Evolutionary conservation across 2,797 vertebrate genomes (phyloP).

Genomic region (Alcedo quadribrachys): DNA sequence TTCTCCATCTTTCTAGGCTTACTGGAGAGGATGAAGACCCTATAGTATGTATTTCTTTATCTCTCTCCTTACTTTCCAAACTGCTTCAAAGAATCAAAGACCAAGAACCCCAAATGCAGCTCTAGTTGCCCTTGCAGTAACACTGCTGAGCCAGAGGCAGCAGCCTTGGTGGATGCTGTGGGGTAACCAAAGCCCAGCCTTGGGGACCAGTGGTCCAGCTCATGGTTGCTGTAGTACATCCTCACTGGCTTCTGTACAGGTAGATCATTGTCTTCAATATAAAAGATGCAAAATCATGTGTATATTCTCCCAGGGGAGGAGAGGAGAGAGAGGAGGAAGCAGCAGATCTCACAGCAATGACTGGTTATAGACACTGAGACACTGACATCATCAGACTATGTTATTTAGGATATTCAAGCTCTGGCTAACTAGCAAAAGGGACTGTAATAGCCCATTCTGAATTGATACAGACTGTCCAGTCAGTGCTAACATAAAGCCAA

Average conservation of each 20-base stretch:
- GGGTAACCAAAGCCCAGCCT: neutral
- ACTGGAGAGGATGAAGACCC: neutral
- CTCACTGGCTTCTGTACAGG: neutral
- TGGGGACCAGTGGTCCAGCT: neutral
- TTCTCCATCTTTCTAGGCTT: neutral
- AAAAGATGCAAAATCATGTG: neutral
- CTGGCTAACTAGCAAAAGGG: neutral
- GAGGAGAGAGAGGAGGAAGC: neutral
- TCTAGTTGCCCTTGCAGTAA: neutral
- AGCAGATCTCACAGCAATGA: neutral
- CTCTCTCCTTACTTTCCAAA: neutral
- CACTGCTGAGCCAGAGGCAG: neutral
- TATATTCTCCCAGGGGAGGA: neutral
- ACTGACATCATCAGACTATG: neutral
- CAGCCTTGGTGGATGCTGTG: neutral
- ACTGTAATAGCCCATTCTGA: neutral
- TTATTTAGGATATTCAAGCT: neutral
- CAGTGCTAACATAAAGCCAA: slow-evolving; percentile 35
- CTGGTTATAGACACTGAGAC: neutral
- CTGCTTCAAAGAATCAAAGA: neutral
- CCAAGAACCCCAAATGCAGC: neutral
- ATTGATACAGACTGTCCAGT: slow-evolving; percentile 24
- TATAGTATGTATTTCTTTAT: neutral
- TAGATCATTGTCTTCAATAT: neutral
- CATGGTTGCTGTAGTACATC: neutral